phyloP scores from a whole-genome alignment of 2,888 invertebrate genomes.

The Elysia crispata region DNA sequence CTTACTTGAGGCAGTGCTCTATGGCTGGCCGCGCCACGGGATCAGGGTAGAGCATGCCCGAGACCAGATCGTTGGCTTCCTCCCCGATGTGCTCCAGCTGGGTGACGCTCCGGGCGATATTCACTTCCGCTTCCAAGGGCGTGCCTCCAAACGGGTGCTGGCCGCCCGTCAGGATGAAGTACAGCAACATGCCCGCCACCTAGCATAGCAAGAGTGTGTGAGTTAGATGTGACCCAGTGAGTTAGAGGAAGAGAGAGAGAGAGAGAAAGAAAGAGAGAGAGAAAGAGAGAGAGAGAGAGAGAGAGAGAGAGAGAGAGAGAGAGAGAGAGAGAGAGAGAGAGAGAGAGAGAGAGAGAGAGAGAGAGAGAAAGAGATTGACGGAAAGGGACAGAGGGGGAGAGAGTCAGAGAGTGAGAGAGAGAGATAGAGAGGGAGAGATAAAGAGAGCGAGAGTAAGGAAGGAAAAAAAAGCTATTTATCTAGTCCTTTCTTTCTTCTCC shows the following conservation, averaged over 20 bases:
- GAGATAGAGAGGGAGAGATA: no score
- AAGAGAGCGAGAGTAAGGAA: no score
- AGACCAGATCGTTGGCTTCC: conserved; percentile 67
- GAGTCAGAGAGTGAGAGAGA: neutral
- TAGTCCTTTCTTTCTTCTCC: no score
- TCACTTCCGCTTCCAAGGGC: conserved; percentile 59
- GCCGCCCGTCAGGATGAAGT: conserved; percentile 72
- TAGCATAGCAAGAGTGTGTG: neutral
- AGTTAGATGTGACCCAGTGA: neutral
- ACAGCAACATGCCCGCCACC: conserved; percentile 55
- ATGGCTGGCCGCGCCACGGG: conserved; percentile 58
- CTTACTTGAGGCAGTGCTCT: conserved; percentile 56
- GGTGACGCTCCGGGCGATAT: conserved; percentile 57
- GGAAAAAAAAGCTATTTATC: no score
- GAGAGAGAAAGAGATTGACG: neutral
- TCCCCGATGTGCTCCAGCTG: conserved; percentile 59
- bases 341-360: neutral
- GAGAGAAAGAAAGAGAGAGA: neutral
- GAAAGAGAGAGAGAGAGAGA: neutral
- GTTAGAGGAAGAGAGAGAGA: neutral
- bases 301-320: neutral
- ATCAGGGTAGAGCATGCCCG: conserved; percentile 62
- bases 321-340: neutral
- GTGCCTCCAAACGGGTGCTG: conserved; percentile 69
- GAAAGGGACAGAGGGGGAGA: neutral